Conservation (phyloP, 2,797 vertebrate genomes). For the Lepilemur ruficaudatus region DNA sequence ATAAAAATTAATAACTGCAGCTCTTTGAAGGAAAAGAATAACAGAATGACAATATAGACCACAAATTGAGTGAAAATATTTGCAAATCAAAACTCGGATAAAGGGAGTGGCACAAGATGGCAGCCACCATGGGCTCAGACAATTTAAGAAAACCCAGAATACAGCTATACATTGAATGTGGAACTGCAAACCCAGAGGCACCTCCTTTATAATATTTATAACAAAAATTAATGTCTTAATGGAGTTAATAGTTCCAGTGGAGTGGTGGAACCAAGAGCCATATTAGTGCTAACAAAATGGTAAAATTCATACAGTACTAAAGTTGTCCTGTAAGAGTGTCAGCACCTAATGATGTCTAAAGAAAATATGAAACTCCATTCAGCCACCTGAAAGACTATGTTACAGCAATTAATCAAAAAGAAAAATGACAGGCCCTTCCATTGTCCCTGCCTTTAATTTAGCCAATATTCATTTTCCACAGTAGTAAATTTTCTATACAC, state of each 20-base stretch:
- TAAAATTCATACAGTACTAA: background rate
- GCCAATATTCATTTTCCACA: constrained; percentile 88
- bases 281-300: background rate
- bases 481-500: constrained; percentile 88
- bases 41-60: background rate
- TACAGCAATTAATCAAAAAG: constrained; percentile 91
- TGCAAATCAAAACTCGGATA: background rate
- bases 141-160: constrained; percentile 98
- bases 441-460: constrained; percentile 79
- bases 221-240: constrained; percentile 97
- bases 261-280: constrained; percentile 88
- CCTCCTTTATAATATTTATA: constrained; percentile 96
- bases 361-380: constrained; percentile 91
- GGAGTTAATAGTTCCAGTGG: constrained; percentile 97
- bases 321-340: background rate
- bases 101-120: background rate
- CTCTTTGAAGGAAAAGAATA: background rate
- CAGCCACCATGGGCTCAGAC: constrained; percentile 84
- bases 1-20: background rate
- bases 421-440: constrained; percentile 53
- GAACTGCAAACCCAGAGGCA: constrained; percentile 95
- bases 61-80: background rate
- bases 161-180: constrained; percentile 98
- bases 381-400: constrained; percentile 95
- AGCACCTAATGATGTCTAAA: background rate